Evolutionary conservation across 2,888 invertebrate genomes (phyloP), one percentile per base, ranked within the genome.

Genomic region (Himalopsyche anomala): DNA sequence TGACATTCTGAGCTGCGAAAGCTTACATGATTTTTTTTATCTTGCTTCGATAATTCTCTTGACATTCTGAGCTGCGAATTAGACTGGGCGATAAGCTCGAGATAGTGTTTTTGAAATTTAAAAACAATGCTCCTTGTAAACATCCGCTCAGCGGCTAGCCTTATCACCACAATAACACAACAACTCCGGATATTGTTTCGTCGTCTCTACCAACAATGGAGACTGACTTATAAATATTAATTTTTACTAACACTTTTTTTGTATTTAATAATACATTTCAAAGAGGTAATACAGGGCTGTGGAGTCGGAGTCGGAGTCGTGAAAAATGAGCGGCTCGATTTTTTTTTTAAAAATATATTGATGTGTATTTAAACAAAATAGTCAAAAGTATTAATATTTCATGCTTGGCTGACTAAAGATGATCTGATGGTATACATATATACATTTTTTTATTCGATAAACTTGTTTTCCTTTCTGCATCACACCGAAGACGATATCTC

Each of bases 41-140:
- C 4, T 3, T 11, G 28, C 19, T 62, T n/a, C n/a, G 2, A 56
- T 56, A 56, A n/a, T 56, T 56, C 17, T 19, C 12, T 62, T 62
- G 62, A 19, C 62, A 62, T 62, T 62, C 28, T 62, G 62, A 62
- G 62, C 62, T 62, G 62, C 62, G 62, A 62, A 62, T 62, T 62
- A 62, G 6, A 62, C n/a, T 28, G 62, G 19, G 19, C 62, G 62
- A 62, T 62, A 62, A 62, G 62, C 62, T 28, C 62, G 62, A 19
- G 62, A 62, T 62, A 62, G 19, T 62, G 62, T 62, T n/a, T 62
- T 62, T 28, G 19, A 62, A 62, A 62, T 62, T 62, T 19, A 11
- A 62, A 62, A 62, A 62, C 62, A 62, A 19, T 62, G 19, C 62
- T 62, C 62, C 62, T 62, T 62, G 62, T 62, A 62, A 62, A 62